Conservation (phyloP, 2,797 vertebrate species). For the Sardinella longiceps region DNA sequence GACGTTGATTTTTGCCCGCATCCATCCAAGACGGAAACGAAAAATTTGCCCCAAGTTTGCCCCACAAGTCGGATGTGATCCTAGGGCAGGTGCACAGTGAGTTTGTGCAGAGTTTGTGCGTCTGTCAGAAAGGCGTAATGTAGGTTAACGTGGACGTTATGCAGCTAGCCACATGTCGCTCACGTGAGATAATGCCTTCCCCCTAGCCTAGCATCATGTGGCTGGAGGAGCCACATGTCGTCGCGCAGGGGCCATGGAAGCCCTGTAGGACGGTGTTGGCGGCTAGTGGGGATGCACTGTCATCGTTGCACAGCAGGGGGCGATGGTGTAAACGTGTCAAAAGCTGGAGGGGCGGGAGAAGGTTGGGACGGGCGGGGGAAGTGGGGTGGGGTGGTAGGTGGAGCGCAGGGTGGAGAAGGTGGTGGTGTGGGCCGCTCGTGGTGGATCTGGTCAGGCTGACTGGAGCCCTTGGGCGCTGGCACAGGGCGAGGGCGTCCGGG, state of each 20-base stretch:
- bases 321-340: background rate
- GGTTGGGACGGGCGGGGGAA: constrained; percentile 46
- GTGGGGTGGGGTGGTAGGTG: constrained; percentile 39
- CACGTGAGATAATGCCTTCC: background rate
- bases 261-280: background rate
- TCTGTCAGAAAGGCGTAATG: background rate
- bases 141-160: background rate
- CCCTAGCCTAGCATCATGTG: background rate
- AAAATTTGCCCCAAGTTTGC: background rate
- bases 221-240: background rate
- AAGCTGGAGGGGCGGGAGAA: background rate
- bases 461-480: constrained; percentile 90
- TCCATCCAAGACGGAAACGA: background rate
- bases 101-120: background rate
- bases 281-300: background rate
- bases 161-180: background rate
- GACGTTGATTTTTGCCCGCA: constrained; percentile 22
- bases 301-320: constrained; percentile 34
- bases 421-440: constrained; percentile 79
- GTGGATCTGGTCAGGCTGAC: constrained; percentile 88
- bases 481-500: constrained; percentile 81
- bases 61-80: background rate
- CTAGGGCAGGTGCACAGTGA: constrained; percentile 2
- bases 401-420: constrained; percentile 24
- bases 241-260: background rate